A percentile compares a stretch with the other conserved stretches of the same genome.
Conservation (phyloP, 1,140 invertebrate species). For the Drosophila cardini region DNA sequence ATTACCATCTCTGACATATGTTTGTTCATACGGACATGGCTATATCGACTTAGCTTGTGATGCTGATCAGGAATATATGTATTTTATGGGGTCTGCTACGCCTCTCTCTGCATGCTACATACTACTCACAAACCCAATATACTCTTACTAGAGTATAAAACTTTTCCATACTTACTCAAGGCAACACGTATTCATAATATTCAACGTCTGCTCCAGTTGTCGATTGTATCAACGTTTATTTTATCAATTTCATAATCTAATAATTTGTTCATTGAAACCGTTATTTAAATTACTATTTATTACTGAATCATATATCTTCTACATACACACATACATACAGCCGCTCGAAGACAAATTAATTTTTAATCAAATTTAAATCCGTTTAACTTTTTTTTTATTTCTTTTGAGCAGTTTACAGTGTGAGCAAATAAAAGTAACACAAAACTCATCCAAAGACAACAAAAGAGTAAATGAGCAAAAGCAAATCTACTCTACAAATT, state of each 20-base stretch:
- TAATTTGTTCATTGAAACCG: constrained; percentile 28
- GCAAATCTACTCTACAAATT: constrained; percentile 52
- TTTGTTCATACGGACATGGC: no score
- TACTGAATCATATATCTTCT: constrained; percentile 47
- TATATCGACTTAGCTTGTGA: no score
- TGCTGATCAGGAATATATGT: no score
- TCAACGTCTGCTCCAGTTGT: constrained; percentile 50
- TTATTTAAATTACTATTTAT: constrained; percentile 39
- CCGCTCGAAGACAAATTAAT: constrained; percentile 62
- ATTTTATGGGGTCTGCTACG: no score
- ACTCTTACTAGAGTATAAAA: no score
- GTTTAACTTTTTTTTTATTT: constrained; percentile 27
- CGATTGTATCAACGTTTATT: constrained; percentile 1
- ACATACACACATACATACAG: constrained; percentile 22
- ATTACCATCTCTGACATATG: no score
- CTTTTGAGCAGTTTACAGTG: constrained; percentile 38
- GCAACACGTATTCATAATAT: not conserved
- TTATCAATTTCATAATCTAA: constrained; percentile 61
- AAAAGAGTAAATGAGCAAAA: constrained; percentile 36
- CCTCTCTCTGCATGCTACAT: no score
- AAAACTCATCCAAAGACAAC: constrained; percentile 35
- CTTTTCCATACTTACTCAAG: no score
- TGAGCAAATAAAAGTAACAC: constrained; percentile 39
- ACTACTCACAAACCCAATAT: no score
- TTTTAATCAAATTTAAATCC: constrained; percentile 68